Base-by-base conservation (phyloP, 2,888 invertebrate species). In the Sabellastarte sp. region DNA sequence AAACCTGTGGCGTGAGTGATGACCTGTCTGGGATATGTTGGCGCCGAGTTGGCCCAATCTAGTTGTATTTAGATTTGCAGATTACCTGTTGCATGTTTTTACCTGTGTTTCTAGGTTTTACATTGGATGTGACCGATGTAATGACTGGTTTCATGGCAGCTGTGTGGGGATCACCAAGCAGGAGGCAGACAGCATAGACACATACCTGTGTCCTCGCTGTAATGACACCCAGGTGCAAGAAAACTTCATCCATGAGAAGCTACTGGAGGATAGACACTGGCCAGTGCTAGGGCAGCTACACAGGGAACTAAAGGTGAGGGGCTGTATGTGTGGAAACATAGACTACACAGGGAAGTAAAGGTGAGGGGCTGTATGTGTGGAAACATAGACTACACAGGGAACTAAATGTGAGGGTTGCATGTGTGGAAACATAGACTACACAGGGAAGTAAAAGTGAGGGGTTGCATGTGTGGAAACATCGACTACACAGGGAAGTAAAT, bases 121-220 rank as follows among this genome's bases (percentile, higher is more conserved):
- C 85, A 96, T 99, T 79, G 97, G 96, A 82, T 99, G 99, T 84
- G 99, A 99, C 86, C 90, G 92, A 70, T 99, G 99, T 85, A 95
- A 97, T 84, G 97, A 95, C 85, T 99, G 99, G 99, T 98, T 96
- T 87, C 98, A 98, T 84, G 97, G 97, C 4, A 89, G 93, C 64
- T 98, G 98, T 85, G 97, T 98, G 55, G 97, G 97, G 50, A 80
- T 84, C 28, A 79, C 83, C 41, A 77, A 82, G 74, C 74, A 70
- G 51, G 83, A 82, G 63, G 83, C 83, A 82, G 96, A 95, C 80
- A 91, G 91, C 75, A 93, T 97, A 74, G 96, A 95, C 78, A 94
- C 95, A 77, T 99, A 98, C 80, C 90, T 94, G 73, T 98, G 98
- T 86, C 98, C 98, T 0, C 92, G 92, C 82, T 98, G 98, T 85